Conservation (phyloP, 1,140 invertebrate genomes). For the Trichoplusia ni region DNA sequence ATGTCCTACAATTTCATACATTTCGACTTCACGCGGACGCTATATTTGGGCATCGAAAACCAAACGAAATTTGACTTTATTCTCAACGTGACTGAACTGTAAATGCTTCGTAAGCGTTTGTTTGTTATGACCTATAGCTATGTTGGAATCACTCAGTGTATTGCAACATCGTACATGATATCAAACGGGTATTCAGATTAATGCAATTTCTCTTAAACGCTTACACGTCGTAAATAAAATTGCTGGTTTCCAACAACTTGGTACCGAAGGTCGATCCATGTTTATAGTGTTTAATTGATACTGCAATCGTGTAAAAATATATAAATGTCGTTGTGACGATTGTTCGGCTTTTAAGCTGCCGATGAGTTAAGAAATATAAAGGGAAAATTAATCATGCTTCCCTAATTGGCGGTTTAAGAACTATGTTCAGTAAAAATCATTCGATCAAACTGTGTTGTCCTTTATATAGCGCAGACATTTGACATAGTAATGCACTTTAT, state of each 20-base stretch:
- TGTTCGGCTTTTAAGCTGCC: slow-evolving; percentile 42
- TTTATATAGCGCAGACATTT: neutral
- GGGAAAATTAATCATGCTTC: neutral
- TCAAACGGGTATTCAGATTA: slow-evolving; percentile 80
- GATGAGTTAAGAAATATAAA: slow-evolving; percentile 1
- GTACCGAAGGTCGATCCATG: slow-evolving; percentile 55
- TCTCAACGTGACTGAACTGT: slow-evolving; percentile 37
- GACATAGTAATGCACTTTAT: slow-evolving; percentile 8
- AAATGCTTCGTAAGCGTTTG: slow-evolving; percentile 39
- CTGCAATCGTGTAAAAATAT: slow-evolving; percentile 52
- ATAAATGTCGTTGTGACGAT: slow-evolving; percentile 39
- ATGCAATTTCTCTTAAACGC: slow-evolving; percentile 81
- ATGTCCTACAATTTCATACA: slow-evolving; percentile 81
- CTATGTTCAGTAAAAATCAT: neutral
- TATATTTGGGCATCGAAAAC: slow-evolving; percentile 43
- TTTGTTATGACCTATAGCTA: slow-evolving; percentile 44
- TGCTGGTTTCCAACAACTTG: slow-evolving; percentile 63
- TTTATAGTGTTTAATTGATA: slow-evolving; percentile 68
- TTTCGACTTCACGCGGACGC: slow-evolving; percentile 47
- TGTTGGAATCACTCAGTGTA: slow-evolving; percentile 59
- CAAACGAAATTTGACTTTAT: slow-evolving; percentile 61
- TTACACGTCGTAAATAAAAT: slow-evolving; percentile 82
- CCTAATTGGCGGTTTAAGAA: neutral
- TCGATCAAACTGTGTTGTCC: neutral
- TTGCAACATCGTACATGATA: slow-evolving; percentile 79